Base-by-base conservation (phyloP, 1,140 invertebrate species). In the Aphis craccivora region DNA sequence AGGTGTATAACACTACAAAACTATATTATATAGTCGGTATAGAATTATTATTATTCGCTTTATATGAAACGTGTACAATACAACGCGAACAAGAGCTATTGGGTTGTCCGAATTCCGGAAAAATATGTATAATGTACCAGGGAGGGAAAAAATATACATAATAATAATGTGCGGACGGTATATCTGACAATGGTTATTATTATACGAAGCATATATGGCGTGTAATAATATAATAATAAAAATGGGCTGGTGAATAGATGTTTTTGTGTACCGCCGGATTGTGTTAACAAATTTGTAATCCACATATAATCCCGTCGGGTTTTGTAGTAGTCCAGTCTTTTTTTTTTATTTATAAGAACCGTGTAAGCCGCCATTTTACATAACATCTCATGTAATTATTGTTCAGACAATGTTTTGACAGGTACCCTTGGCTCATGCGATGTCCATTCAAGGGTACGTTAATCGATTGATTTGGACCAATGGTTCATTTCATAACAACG, bases 271-370 rank as follows among this genome's bases (percentile, higher is more conserved):
- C 91, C 81, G 81, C 18, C 37, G 91, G 76, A 93, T 93, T 93
- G 91, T 93, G 91, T 93, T 93, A 93, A 93, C 91, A 93, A 93
- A 93, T 93, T 93, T 93, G 91, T 93, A 93, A 93, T 86, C 91
- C 91, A 53, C 81, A n/a, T 86, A 86, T 93, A 93, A 93, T 93
- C 91, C 91, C 48, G 81, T 43, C 48, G 81, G 91, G 91, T 93
- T 93, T 93, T 86, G 91, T 93, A 43, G 91, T 93, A 48, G 30
- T 87, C 25, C 45, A 30, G 8, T 87, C 37, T 37, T 55, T 60
- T 60, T 55, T 92, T 93, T 93, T 93, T 92, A 53, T 81, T 25
- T 37, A 40, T 40, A 86, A 86, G 81, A 93, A 93, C 91, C 76
- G 23, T 93, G 91, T 93, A 93, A 93, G 48, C 91, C 91, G 91